Percentiles rank a stretch among this genome's conserved stretches.
phyloP scores from a whole-genome alignment of 1,140 invertebrate genomes.

The Drosophila saltans region DNA sequence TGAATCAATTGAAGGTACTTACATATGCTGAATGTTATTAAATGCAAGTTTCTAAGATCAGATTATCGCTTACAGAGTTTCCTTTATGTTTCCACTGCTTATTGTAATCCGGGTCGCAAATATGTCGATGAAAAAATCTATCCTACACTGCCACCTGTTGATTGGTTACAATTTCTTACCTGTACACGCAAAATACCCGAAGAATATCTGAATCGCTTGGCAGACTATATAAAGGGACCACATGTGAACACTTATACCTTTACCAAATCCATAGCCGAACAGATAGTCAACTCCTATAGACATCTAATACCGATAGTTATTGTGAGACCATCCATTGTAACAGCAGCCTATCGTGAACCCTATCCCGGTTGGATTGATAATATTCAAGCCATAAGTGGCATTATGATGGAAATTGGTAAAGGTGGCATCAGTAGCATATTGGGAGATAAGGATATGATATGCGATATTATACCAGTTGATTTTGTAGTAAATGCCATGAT shows the following conservation, averaged over 20 bases:
- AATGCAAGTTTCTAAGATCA: background rate
- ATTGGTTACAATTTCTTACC: constrained; percentile 86
- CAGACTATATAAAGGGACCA: constrained; percentile 86
- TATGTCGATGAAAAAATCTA: constrained; percentile 90
- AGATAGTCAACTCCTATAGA: constrained; percentile 87
- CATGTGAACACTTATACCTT: constrained; percentile 95
- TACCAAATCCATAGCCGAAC: constrained; percentile 93
- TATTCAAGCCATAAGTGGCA: constrained; percentile 91
- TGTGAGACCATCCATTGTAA: constrained; percentile 95
- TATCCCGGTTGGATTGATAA: constrained; percentile 97
- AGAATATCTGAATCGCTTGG: constrained; percentile 85
- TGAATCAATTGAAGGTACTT: constrained; percentile 88
- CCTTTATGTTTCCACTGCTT: constrained; percentile 94
- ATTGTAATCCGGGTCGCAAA: constrained; percentile 90
- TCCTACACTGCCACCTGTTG: constrained; percentile 85
- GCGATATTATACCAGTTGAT: constrained; percentile 96
- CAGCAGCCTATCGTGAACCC: constrained; percentile 89
- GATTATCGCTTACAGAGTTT: constrained; percentile 85
- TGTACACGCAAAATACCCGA: constrained; percentile 86
- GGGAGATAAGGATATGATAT: constrained; percentile 88
- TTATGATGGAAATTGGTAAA: constrained; percentile 93
- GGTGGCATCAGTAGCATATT: constrained; percentile 93
- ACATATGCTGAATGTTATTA: background rate
- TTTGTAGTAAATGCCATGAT: constrained; percentile 95
- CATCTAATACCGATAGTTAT: constrained; percentile 91